Base-by-base conservation (phyloP, 2,888 invertebrate genomes). In the Platerodrilus igneus region DNA sequence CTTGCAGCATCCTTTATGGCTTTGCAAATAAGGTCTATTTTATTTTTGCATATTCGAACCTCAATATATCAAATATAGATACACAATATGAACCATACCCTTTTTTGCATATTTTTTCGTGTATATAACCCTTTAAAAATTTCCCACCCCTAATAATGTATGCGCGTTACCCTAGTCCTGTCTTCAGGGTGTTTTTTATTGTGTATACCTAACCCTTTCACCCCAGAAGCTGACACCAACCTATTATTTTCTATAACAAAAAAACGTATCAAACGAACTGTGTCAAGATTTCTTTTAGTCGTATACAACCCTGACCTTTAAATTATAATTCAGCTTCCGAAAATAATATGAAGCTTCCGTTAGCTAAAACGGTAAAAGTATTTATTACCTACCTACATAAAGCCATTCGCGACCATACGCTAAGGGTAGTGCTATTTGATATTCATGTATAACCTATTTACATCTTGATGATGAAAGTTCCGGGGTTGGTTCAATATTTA, bases 121-220 rank as follows among this genome's bases (percentile, higher is more conserved):
- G 37, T 33, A 25, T 33, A 32, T 57, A 62, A 63, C 64, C 66
- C 66, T 64, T 66, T 53, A 41, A 48, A 49, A 52, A 50, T 47
- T 53, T 67, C 64, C 63, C 65, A 65, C 66, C 67, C 67, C 62
- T 57, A 60, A 63, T 65, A 64, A 67, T 66, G 56, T 60, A 64
- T 63, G 61, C 59, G 53, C 61, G 62, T 61, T 62, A 67, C 66
- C 68, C 67, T 55, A 60, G 59, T 44, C 55, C 53, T 57, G 66
- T 68, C 67, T 67, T 67, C 67, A 63, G 67, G 65, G 65, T 67
- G 65, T 67, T 67, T 67, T 63, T 62, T 61, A 63, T 67, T 66
- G 64, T 66, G 51, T 55, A 52, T 61, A 57, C 59, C 61, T 64
- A 68, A 65, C 66, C 67, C 67, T 64, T 64, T 62, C 60, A 61